Conservation (phyloP, 2,888 invertebrate species). For the Ectropis crepuscularia region DNA sequence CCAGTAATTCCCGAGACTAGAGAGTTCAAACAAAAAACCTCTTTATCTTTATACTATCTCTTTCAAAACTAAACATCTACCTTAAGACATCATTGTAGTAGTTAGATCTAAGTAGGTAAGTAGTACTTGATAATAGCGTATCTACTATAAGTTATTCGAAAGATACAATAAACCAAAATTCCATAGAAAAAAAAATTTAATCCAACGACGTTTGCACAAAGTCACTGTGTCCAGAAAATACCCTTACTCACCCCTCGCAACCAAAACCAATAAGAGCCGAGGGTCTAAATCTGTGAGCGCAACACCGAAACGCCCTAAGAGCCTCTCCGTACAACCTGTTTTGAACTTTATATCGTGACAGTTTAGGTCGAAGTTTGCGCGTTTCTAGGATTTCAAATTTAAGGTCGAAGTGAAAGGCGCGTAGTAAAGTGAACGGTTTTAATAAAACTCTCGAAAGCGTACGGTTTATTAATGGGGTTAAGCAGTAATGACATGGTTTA, state of each 20-base stretch:
- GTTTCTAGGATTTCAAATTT: slow-evolving; percentile 48
- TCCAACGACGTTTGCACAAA: slow-evolving; percentile 60
- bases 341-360: slow-evolving; percentile 38
- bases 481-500: background rate
- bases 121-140: too few species aligned
- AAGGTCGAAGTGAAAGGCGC: slow-evolving; percentile 61
- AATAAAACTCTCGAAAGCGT: slow-evolving; percentile 30
- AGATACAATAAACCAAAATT: slow-evolving; percentile 3
- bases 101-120: too few species aligned
- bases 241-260: slow-evolving; percentile 72
- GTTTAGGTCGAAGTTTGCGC: slow-evolving; percentile 44
- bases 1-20: too few species aligned
- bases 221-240: slow-evolving; percentile 62
- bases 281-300: slow-evolving; percentile 63
- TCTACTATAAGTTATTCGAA: too few species aligned
- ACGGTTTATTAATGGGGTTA: slow-evolving; percentile 6
- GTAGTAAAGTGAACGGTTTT: slow-evolving; percentile 52
- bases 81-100: too few species aligned
- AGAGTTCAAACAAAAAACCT: too few species aligned
- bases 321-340: slow-evolving; percentile 42
- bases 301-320: slow-evolving; percentile 70
- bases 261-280: slow-evolving; percentile 81
- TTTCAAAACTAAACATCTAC: too few species aligned
- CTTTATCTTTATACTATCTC: too few species aligned
- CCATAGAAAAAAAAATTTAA: slow-evolving; percentile 7